Evolutionary conservation across 2,797 vertebrate genomes (phyloP).

Genomic region (Hypotaenidia philippensis): DNA sequence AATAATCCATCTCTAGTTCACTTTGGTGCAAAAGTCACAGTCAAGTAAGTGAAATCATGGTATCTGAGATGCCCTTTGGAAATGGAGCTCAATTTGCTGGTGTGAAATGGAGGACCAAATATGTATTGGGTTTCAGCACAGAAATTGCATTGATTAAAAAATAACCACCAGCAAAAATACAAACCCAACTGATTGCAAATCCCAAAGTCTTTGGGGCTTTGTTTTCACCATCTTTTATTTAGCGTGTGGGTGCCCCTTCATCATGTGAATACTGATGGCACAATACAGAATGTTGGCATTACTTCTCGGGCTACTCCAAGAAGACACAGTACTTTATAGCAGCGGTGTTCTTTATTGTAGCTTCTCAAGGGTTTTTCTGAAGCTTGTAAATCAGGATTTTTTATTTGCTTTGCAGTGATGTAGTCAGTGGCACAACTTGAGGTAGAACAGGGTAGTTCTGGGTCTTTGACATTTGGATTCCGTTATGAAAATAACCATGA

Average conservation of each 20-base stretch:
- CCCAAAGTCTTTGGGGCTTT: not conserved
- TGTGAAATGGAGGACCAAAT: not conserved
- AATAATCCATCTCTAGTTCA: not conserved
- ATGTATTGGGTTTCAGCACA: not conserved
- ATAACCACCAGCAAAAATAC: not conserved
- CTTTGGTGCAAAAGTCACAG: not conserved
- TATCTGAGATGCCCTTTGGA: not conserved
- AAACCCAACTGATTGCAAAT: not conserved
- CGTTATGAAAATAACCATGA: not conserved
- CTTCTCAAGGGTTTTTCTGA: not conserved
- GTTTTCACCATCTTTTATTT: not conserved
- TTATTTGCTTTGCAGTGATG: not conserved
- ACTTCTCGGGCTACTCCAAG: not conserved
- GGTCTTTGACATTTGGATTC: not conserved
- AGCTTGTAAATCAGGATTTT: not conserved
- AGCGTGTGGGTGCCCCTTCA: not conserved
- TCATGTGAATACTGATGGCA: not conserved
- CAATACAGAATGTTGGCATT: not conserved
- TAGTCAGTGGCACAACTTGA: not conserved
- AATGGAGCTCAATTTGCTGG: not conserved
- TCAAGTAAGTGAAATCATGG: not conserved
- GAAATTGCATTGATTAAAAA: conserved; percentile 12
- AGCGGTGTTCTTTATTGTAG: not conserved
- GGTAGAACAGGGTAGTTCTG: not conserved
- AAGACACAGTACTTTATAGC: not conserved